Conservation (phyloP, 2,797 vertebrate species). For the Dromococcyx pavoninus region DNA sequence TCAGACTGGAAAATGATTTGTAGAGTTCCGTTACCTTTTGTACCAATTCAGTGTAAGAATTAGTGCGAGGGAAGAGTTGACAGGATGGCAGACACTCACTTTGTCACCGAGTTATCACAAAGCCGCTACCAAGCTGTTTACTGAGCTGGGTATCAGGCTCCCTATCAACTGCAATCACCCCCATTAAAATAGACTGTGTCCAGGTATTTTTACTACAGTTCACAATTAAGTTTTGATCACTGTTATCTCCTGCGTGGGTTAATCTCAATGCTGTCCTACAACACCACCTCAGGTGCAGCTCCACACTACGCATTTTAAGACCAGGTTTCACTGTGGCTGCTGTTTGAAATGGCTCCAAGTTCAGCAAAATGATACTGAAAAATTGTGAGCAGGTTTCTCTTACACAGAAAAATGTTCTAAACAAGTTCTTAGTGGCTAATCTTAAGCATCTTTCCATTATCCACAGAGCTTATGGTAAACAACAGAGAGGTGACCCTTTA, state of each 20-base stretch:
- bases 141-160: neutral
- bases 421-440: neutral
- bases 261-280: neutral
- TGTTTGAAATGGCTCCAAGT: neutral
- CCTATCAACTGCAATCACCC: neutral
- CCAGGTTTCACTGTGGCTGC: no score
- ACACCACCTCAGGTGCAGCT: fast-evolving
- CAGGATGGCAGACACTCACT: neutral
- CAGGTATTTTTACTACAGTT: no score
- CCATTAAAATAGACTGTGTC: neutral
- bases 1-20: neutral
- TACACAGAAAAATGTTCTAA: neutral
- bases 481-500: neutral
- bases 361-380: neutral
- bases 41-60: neutral
- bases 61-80: neutral
- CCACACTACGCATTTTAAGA: neutral
- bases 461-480: neutral
- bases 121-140: neutral
- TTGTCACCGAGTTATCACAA: neutral
- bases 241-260: neutral
- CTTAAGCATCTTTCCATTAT: neutral
- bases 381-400: neutral
- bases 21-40: neutral
- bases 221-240: no score